Evolutionary conservation across 2,888 invertebrate genomes (phyloP).

Genomic region (Caenorhabditis becei): DNA sequence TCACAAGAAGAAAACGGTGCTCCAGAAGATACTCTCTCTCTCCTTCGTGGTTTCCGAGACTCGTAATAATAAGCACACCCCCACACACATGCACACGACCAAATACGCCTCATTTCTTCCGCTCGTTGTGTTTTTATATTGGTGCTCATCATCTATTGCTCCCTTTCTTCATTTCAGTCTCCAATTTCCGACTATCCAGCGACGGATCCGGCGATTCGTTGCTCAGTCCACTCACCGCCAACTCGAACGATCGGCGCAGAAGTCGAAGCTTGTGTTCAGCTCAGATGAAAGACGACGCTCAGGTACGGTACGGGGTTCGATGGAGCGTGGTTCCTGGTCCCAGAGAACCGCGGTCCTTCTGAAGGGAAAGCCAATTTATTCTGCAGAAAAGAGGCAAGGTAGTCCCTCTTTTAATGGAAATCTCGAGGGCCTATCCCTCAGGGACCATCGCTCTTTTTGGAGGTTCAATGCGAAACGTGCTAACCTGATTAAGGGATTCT

Average conservation of each 20-base stretch:
- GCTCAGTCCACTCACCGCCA: slow-evolving; percentile 47
- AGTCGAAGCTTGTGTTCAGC: slow-evolving; percentile 76
- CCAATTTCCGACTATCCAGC: slow-evolving; percentile 62
- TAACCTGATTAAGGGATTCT: slow-evolving; percentile 21
- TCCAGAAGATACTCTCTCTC: neutral
- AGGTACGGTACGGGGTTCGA: slow-evolving; percentile 60
- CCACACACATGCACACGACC: slow-evolving; percentile 13
- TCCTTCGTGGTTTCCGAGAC: slow-evolving; percentile 2
- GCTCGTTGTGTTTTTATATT: slow-evolving; percentile 27
- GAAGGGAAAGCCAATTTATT: neutral
- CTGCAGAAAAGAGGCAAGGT: neutral
- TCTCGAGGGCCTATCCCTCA: neutral
- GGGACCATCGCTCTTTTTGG: slow-evolving; percentile 5
- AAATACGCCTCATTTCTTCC: slow-evolving; percentile 40
- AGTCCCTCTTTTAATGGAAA: slow-evolving; percentile 15
- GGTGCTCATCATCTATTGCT: slow-evolving; percentile 9
- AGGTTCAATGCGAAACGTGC: slow-evolving; percentile 13
- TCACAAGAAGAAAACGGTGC: neutral
- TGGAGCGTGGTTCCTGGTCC: neutral
- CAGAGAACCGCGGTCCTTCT: too few relatives aligned
- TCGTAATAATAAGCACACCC: slow-evolving; percentile 37
- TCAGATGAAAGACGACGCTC: slow-evolving; percentile 76
- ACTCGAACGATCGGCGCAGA: slow-evolving; percentile 68
- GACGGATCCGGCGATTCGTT: slow-evolving; percentile 67
- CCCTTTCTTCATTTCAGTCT: slow-evolving; percentile 30